A percentile compares a stretch with the other conserved stretches of the same genome.
These are phyloP conservation scores for Parasteatoda lunata DNA, from an alignment of 2,888 invertebrate genomes.

Conservation along the genomic window DNA sequence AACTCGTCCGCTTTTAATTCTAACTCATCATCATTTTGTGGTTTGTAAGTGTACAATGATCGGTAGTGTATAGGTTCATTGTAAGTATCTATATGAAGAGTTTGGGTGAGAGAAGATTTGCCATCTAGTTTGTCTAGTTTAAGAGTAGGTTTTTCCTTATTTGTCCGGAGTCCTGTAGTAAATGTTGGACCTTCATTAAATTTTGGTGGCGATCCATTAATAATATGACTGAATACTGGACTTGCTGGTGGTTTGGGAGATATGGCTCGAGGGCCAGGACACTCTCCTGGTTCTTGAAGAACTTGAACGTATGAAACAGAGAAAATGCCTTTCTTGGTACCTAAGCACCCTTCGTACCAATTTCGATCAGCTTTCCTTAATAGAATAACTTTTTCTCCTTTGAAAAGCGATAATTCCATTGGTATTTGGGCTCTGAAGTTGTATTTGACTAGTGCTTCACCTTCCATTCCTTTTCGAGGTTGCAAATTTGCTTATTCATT, in stretches of 20 bases:
- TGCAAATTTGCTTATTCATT: too few species aligned
- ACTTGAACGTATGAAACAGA: constrained; percentile 75
- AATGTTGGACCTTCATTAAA: constrained; percentile 38
- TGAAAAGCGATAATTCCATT: constrained; percentile 91
- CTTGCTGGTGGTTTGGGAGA: constrained; percentile 61
- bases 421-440: too few species aligned
- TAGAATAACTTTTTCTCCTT: constrained; percentile 71
- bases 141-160: constrained; percentile 51
- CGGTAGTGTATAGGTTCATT: constrained; percentile 91
- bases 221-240: constrained; percentile 48
- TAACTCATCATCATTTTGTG: constrained; percentile 97
- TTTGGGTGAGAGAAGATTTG: constrained; percentile 80
- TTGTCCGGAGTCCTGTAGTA: constrained; percentile 38
- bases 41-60: constrained; percentile 95
- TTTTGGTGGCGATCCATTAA: constrained; percentile 55
- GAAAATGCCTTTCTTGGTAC: constrained; percentile 75
- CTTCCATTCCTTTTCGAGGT: too few species aligned
- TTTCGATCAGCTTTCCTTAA: constrained; percentile 73
- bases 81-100: constrained; percentile 89
- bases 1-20: constrained; percentile 95
- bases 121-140: constrained; percentile 31
- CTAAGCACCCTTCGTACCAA: constrained; percentile 75
- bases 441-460: too few species aligned
- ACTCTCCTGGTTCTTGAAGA: constrained; percentile 61
- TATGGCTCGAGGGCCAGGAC: constrained; percentile 25